phyloP scores from a whole-genome alignment of 2,797 vertebrate genomes.

The Anableps anableps region DNA sequence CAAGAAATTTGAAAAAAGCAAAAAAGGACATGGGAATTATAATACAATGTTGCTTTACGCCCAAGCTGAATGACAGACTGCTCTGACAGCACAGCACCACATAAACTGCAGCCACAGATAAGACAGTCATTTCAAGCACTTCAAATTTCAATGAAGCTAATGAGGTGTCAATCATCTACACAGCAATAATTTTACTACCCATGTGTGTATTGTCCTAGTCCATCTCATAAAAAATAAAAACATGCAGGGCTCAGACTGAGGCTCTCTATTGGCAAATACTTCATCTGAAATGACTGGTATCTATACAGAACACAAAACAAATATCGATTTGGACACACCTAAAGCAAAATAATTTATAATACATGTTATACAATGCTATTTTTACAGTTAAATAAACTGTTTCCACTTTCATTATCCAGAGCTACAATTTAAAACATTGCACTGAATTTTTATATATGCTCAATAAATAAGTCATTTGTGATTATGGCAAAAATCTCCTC shows the following conservation, averaged over 20 bases:
- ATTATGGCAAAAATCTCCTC: background rate
- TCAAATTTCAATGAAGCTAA: background rate
- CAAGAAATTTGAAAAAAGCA: background rate
- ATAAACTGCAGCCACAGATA: background rate
- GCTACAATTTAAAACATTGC: background rate
- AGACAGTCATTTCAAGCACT: background rate
- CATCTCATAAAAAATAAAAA: too few species aligned
- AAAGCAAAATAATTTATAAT: background rate
- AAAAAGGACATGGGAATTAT: background rate
- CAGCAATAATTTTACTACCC: background rate
- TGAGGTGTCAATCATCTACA: background rate
- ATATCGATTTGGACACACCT: background rate
- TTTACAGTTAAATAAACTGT: background rate
- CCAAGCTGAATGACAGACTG: background rate
- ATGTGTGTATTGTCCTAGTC: too few species aligned
- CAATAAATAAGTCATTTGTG: constrained; percentile 1
- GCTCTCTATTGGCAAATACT: too few species aligned
- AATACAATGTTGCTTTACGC: background rate
- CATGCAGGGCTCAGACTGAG: too few species aligned
- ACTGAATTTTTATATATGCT: background rate
- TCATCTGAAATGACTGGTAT: too few species aligned
- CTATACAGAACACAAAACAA: too few species aligned
- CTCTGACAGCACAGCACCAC: background rate
- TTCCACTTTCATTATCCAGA: too few species aligned
- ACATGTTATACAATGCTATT: background rate